These are phyloP conservation scores for Brevimyrus niger DNA, from an alignment of 2,113 vertebrate species.

Conservation along the genomic window DNA sequence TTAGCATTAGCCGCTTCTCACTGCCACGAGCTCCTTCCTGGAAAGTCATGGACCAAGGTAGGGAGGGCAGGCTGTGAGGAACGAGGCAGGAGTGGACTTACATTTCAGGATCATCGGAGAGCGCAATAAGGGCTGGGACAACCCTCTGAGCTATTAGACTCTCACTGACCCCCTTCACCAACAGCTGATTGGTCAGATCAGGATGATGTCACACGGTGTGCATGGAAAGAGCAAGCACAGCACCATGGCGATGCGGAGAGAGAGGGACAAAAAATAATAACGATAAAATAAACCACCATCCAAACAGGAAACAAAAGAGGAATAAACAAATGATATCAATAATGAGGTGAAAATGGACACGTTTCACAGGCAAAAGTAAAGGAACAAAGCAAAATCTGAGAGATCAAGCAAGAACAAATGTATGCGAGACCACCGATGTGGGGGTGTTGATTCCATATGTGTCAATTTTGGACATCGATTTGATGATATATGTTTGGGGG, in stretches of 20 bases:
- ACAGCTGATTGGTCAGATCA: constrained; percentile 77
- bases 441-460: background rate
- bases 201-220: constrained; percentile 41
- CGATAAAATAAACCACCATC: background rate
- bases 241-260: constrained; percentile 65
- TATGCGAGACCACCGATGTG: background rate
- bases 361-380: constrained; percentile 24
- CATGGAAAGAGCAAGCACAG: constrained; percentile 76
- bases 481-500: background rate
- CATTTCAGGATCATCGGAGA: constrained; percentile 99
- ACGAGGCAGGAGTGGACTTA: constrained; percentile 70
- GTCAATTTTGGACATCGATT: background rate
- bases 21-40: background rate
- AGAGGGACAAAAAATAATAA: constrained; percentile 30
- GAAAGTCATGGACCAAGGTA: background rate
- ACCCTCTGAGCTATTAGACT: constrained; percentile 99
- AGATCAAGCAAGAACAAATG: constrained; percentile 64
- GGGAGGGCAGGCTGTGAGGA: constrained; percentile 19
- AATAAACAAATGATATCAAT: constrained; percentile 54
- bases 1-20: background rate
- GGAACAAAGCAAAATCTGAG: constrained; percentile 37
- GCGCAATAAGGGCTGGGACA: constrained; percentile 99
- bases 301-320: background rate
- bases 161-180: constrained; percentile 99
- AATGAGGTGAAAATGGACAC: constrained; percentile 19